A percentile compares a stretch with the other conserved stretches of the same genome.
Conservation (phyloP, 2,113 vertebrate species). For the Caranx ignobilis region DNA sequence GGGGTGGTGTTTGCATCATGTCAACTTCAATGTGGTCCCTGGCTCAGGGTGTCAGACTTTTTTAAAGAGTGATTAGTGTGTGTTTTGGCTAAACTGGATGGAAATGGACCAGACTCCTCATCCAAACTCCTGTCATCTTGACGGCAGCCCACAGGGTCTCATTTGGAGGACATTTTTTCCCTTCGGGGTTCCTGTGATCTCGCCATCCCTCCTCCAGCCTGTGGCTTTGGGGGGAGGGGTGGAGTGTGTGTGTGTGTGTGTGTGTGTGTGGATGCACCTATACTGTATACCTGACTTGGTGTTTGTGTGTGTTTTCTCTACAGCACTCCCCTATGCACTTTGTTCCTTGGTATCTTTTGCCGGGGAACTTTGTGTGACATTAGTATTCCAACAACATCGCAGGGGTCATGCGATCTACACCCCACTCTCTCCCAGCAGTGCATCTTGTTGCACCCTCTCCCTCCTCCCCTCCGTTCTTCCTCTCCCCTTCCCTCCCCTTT, state of each 20-base stretch:
- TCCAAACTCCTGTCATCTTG: slow-evolving; percentile 44
- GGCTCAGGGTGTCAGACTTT: not conserved
- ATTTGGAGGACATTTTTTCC: slow-evolving; percentile 19
- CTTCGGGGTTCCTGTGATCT: slow-evolving; percentile 1
- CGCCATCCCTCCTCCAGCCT: not conserved
- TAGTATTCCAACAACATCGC: slow-evolving; percentile 70
- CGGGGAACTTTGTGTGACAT: slow-evolving; percentile 64
- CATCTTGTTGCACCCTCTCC: slow-evolving; percentile 18
- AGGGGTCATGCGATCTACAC: slow-evolving; percentile 69
- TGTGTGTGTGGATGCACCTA: not conserved
- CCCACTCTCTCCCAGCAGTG: slow-evolving; percentile 64
- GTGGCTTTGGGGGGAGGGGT: not conserved
- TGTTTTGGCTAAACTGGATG: slow-evolving; percentile 16
- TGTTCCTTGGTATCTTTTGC: slow-evolving; percentile 60
- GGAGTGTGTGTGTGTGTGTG: not conserved
- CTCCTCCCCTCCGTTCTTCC: not conserved
- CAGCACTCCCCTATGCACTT: slow-evolving; percentile 53
- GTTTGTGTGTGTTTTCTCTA: slow-evolving; percentile 1
- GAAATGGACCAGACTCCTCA: slow-evolving; percentile 13
- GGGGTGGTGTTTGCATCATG: not conserved
- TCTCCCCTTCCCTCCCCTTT: slow-evolving; percentile 25
- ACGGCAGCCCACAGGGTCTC: slow-evolving; percentile 30
- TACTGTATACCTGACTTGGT: not conserved
- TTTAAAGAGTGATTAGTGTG: slow-evolving; percentile 24
- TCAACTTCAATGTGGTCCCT: not conserved